Evolutionary conservation across 2,797 vertebrate genomes (phyloP).

Genomic region (Pangasius macronema): DNA sequence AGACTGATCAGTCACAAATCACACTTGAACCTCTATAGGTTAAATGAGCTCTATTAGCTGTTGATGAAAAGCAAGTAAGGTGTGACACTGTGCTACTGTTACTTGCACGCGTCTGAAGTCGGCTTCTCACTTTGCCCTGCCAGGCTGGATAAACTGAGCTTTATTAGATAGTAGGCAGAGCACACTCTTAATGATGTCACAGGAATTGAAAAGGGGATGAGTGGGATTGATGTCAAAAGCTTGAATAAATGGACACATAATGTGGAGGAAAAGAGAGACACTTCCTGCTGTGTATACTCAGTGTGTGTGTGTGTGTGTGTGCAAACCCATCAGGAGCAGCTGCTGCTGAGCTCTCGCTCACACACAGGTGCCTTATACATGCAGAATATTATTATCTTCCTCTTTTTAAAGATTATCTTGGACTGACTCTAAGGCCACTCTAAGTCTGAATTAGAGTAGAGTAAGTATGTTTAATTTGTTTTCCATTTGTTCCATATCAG

Average conservation of each 20-base stretch:
- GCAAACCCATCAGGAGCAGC: slow-evolving; percentile 52
- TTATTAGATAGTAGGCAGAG: slow-evolving; percentile 46
- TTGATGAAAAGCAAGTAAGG: slow-evolving; percentile 12
- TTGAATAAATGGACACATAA: slow-evolving; percentile 53
- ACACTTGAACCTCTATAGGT: not conserved
- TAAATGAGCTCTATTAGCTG: slow-evolving; percentile 31
- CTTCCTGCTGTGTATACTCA: slow-evolving; percentile 49
- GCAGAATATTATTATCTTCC: not conserved
- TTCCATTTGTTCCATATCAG: not conserved
- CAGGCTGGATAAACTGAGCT: slow-evolving; percentile 48
- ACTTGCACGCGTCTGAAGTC: not conserved
- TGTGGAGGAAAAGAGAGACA: slow-evolving; percentile 42
- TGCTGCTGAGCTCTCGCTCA: slow-evolving; percentile 44
- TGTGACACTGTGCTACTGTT: slow-evolving; percentile 9
- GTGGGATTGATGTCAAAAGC: slow-evolving; percentile 67
- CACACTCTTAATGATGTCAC: slow-evolving; percentile 54
- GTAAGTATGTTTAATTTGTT: not conserved
- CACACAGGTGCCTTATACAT: slow-evolving; percentile 46
- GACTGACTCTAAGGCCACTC: not conserved
- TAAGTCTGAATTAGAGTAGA: not conserved
- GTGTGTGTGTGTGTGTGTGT: not conserved
- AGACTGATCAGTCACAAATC: slow-evolving; percentile 22
- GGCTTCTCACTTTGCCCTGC: slow-evolving; percentile 5
- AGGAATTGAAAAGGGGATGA: slow-evolving; percentile 60
- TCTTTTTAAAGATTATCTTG: slow-evolving; percentile 4